These are phyloP conservation scores for Andrena chrysosceles DNA, from an alignment of 2,888 invertebrate genomes.

Conservation along the genomic window DNA sequence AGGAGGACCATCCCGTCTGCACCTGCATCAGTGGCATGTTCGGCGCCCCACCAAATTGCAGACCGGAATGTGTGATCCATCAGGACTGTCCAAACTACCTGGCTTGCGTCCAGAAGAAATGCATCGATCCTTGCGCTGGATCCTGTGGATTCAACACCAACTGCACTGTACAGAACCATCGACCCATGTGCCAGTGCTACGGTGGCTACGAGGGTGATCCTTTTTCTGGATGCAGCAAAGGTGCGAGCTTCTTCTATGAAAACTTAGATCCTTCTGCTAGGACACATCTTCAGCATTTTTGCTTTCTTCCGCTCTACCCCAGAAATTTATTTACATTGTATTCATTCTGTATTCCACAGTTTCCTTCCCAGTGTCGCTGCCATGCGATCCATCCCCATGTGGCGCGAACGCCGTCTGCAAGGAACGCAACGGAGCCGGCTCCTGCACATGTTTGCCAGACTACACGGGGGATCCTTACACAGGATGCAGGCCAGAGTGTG, in stretches of 20 bases:
- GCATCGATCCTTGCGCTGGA: conserved; percentile 91
- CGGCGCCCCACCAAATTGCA: conserved; percentile 92
- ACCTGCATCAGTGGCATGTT: conserved; percentile 90
- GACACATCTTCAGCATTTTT: background rate
- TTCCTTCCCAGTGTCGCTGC: conserved; percentile 84
- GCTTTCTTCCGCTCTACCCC: too few species aligned
- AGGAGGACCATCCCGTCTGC: conserved; percentile 89
- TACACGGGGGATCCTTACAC: conserved; percentile 95
- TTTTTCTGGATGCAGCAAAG: conserved; percentile 89
- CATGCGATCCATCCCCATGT: conserved; percentile 94
- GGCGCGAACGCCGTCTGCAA: conserved; percentile 94
- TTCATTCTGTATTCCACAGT: conserved; percentile 27
- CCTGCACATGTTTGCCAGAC: conserved; percentile 92
- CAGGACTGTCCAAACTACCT: conserved; percentile 91
- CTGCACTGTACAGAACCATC: conserved; percentile 91
- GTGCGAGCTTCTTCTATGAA: conserved; percentile 18
- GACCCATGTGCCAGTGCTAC: conserved; percentile 91
- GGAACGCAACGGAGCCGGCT: conserved; percentile 92
- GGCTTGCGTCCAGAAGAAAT: conserved; percentile 90
- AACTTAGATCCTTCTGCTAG: background rate
- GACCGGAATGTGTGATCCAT: conserved; percentile 92
- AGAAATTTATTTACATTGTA: background rate
- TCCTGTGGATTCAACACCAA: conserved; percentile 92
- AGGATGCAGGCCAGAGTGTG: conserved; percentile 95
- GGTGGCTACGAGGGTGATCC: conserved; percentile 93